phyloP scores from a whole-genome alignment of 2,113 vertebrate species.

The Nibea albiflora region DNA sequence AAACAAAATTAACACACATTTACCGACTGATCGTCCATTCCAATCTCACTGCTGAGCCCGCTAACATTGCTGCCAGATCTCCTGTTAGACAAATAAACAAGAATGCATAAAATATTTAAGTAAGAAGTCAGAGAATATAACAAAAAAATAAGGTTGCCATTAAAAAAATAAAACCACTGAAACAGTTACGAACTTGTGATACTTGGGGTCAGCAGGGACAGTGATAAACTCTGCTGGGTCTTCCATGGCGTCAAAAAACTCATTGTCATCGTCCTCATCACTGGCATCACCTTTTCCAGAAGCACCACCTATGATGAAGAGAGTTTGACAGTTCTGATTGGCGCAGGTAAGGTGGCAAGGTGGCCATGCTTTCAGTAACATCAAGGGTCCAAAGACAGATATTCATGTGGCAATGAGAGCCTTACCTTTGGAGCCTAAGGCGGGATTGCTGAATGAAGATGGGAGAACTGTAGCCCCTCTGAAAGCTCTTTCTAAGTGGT shows the following conservation, averaged over 20 bases:
- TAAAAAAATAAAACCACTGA: not conserved
- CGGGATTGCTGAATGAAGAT: constrained; percentile 74
- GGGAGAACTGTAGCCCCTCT: constrained; percentile 92
- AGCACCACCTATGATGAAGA: constrained; percentile 76
- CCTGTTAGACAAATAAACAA: constrained; percentile 73
- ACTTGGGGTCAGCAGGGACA: constrained; percentile 90
- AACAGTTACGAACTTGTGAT: constrained; percentile 87
- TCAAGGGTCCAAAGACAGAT: not conserved
- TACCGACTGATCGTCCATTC: constrained; percentile 92
- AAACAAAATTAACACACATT: constrained; percentile 52
- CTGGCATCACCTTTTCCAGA: constrained; percentile 92
- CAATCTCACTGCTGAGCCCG: constrained; percentile 92
- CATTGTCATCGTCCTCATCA: constrained; percentile 95
- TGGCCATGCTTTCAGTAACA: not conserved
- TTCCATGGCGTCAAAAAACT: constrained; percentile 93
- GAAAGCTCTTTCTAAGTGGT: constrained; percentile 96
- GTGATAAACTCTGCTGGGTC: constrained; percentile 93
- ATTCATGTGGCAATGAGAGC: not conserved
- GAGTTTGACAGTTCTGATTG: not conserved
- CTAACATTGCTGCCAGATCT: constrained; percentile 96
- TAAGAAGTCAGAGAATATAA: not conserved
- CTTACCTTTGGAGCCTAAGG: constrained; percentile 87
- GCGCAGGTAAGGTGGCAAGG: too few relatives aligned
- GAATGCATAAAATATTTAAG: not conserved
- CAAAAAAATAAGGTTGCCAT: not conserved